Evolutionary conservation across 2,797 vertebrate genomes (phyloP).

Genomic region (Hapalemur alaotrensis): DNA sequence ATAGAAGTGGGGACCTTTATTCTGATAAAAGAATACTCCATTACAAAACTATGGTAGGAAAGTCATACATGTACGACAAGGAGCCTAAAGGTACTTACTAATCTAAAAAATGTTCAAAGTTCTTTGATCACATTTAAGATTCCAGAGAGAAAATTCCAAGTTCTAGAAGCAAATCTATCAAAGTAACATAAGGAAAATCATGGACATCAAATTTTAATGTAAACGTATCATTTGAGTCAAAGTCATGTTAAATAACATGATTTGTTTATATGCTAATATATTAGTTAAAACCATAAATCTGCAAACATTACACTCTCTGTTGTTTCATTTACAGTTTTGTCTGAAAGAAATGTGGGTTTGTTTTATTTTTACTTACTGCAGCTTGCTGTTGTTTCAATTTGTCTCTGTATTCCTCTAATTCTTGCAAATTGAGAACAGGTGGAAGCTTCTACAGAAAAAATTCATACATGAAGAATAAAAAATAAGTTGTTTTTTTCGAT

Average conservation of each 20-base stretch:
- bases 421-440: conserved; percentile 94
- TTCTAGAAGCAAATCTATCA: conserved; percentile 39
- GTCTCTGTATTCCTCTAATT: conserved; percentile 95
- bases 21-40: neutral
- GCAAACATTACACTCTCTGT: neutral
- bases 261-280: neutral
- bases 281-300: conserved; percentile 16
- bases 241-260: neutral
- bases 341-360: neutral
- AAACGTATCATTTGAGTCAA: neutral
- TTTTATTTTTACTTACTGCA: conserved; percentile 88
- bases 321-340: neutral
- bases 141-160: neutral
- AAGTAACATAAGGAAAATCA: neutral
- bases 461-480: conserved; percentile 2
- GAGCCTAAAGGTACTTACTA: neutral
- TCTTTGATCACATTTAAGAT: conserved; percentile 2
- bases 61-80: neutral
- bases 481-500: neutral
- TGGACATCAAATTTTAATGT: neutral
- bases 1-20: neutral
- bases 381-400: conserved; percentile 96
- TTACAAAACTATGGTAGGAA: neutral
- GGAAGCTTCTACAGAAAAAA: conserved; percentile 92
- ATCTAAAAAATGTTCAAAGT: conserved; percentile 20